These are phyloP conservation scores for Mus spicilegus DNA, from an alignment of 2,113 vertebrate genomes.

Conservation along the genomic window DNA sequence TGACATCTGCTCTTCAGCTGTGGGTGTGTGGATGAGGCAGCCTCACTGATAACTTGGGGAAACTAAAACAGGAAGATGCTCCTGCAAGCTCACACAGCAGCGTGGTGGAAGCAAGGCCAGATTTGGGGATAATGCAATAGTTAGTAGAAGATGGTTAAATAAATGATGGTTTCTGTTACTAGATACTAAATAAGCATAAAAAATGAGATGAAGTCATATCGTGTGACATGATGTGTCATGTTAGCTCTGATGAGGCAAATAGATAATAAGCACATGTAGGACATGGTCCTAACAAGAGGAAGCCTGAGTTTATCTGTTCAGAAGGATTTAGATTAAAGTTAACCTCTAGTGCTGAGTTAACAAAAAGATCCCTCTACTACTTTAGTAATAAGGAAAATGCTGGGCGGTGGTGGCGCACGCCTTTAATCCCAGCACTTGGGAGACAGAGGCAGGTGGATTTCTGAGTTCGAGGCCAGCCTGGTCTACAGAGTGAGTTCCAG, in stretches of 20 bases:
- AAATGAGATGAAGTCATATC: neutral
- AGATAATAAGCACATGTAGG: neutral
- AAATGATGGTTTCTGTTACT: neutral
- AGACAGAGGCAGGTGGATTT: too few relatives aligned
- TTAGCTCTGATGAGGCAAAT: neutral
- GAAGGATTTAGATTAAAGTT: neutral
- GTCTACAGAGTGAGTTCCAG: too few relatives aligned
- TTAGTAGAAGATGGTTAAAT: neutral
- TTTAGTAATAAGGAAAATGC: neutral
- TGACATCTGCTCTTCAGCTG: accelerated
- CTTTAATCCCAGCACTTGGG: too few relatives aligned
- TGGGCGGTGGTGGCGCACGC: too few relatives aligned
- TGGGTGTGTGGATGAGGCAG: neutral
- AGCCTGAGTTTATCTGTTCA: neutral
- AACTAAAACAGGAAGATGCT: neutral
- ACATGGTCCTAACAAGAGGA: neutral
- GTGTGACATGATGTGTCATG: neutral
- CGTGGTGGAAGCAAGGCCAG: neutral
- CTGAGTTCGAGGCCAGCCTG: too few relatives aligned
- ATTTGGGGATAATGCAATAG: neutral
- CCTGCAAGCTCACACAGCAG: neutral
- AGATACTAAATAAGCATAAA: neutral
- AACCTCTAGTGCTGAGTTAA: neutral
- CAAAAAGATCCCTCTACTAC: neutral
- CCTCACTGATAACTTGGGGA: too few relatives aligned